Percentiles rank a stretch among this genome's conserved stretches.
These are phyloP conservation scores for Phenganax subtilis DNA, from an alignment of 92 coral and sea anemone genomes.

Conservation along the genomic window DNA sequence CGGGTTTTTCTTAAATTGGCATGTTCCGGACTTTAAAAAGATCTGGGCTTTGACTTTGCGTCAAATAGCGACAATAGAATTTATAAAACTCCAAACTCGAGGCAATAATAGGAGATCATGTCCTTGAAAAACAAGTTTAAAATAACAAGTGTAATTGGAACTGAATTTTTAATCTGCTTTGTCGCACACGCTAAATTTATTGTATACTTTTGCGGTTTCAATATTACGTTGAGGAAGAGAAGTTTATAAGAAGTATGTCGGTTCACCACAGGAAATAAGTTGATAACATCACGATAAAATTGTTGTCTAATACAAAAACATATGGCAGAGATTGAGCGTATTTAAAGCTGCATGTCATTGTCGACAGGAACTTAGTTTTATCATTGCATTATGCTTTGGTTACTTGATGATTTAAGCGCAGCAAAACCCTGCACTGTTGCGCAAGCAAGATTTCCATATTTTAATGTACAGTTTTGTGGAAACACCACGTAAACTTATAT, in stretches of 20 bases:
- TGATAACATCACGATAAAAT: not conserved
- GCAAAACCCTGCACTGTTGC: too few species aligned
- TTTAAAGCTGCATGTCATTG: slow-evolving; percentile 18
- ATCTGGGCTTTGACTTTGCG: not conserved
- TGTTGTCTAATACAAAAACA: slow-evolving; percentile 8
- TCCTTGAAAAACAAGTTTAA: not conserved
- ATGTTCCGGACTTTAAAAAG: not conserved
- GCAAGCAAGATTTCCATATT: too few species aligned
- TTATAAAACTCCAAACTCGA: slow-evolving; percentile 13
- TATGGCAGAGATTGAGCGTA: slow-evolving; percentile 19
- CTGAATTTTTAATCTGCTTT: not conserved
- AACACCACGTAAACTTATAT: too few species aligned
- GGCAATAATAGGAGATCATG: slow-evolving; percentile 4
- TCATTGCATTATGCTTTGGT: not conserved
- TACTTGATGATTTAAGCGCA: not conserved
- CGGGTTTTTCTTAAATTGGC: not conserved
- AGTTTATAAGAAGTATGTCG: slow-evolving; percentile 13
- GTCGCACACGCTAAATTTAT: not conserved
- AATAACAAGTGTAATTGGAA: not conserved
- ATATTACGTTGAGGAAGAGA: not conserved
- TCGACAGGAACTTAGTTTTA: not conserved
- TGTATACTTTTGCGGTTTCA: not conserved
- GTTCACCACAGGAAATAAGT: slow-evolving; percentile 2
- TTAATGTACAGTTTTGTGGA: too few species aligned
- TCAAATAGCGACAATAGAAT: slow-evolving; percentile 8